Conservation (phyloP, 53 echinoderm and acorn worm species). For the Luidia sarsii region DNA sequence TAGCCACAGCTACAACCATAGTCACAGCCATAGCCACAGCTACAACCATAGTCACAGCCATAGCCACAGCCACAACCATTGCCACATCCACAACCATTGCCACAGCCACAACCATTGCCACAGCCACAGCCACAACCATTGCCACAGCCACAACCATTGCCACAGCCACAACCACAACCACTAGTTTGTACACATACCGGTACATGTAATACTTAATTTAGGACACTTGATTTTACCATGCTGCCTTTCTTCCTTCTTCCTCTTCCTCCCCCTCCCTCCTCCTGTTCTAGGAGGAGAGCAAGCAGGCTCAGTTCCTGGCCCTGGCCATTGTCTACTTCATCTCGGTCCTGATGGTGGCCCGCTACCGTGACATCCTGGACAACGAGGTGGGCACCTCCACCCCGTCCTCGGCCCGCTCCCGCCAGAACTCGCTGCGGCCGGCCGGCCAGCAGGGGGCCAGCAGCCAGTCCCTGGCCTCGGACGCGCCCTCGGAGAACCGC, state of each 20-base stretch:
- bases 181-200: too few relatives aligned
- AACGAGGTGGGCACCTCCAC: constrained; percentile 60
- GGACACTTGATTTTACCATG: not conserved
- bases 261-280: too few relatives aligned
- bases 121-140: too few relatives aligned
- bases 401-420: constrained; percentile 69
- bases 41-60: too few relatives aligned
- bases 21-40: too few relatives aligned
- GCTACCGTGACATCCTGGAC: constrained; percentile 97
- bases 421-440: constrained; percentile 82
- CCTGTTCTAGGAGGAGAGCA: constrained; percentile 99
- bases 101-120: too few relatives aligned
- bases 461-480: constrained; percentile 50
- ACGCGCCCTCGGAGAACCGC: constrained; percentile 61
- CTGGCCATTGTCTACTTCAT: constrained; percentile 98
- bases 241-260: not conserved
- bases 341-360: constrained; percentile 98
- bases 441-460: constrained; percentile 35
- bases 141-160: too few relatives aligned
- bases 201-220: too few relatives aligned
- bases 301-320: constrained; percentile 98
- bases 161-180: too few relatives aligned
- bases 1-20: too few relatives aligned
- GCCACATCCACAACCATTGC: too few relatives aligned
- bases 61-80: too few relatives aligned